Evolutionary conservation across 1,140 invertebrate species (phyloP), one percentile per base, ranked within the genome.

Genomic region (Spodoptera litura): DNA sequence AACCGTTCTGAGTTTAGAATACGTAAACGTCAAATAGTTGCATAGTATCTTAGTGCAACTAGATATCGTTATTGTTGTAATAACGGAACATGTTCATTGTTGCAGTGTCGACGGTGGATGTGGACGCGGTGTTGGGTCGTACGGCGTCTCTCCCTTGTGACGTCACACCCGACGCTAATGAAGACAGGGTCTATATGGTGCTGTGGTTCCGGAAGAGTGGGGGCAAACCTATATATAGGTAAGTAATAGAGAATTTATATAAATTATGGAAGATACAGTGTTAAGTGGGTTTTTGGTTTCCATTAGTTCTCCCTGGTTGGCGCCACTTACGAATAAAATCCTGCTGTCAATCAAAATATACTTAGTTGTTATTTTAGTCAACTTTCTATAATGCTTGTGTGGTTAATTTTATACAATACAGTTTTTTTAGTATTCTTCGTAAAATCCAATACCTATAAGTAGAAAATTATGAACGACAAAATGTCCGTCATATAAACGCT

Each of bases 171-270:
- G 95, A 96, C 83, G 96, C 96, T 70, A 96, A 95, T 87, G 97
- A 98, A 86, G 98, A 98, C 91, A 96, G 97, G 80, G 97, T 98
- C 62, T 97, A 98, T 91, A 97, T 98, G 97, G 97, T 99, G 78
- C 95, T 98, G n/a, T 99, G 98, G 98, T 99, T 98, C 93, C 96
- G 97, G 83, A 94, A 94, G 77, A 92, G 89, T 78, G 97, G 96
- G 51, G 96, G 97, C 70, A 98, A 98, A 94, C 98, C 98, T 74
- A 97, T 99, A 85, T 98, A 98, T 95, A 98, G 97, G 98, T 98
- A n/a, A 64, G 61, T 61, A 10, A 13, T 55, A 15, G 10, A 55
- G 11, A n/a, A 15, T 55, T 4, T n/a, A 55, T 8, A 2, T 44
- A 6, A 44, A 44, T 44, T 6, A 4, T 44, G 6, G 38, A 55